Percentiles rank a stretch among this genome's conserved stretches.
phyloP scores from a whole-genome alignment of 2,113 vertebrate species.

The Menidia beryllina region DNA sequence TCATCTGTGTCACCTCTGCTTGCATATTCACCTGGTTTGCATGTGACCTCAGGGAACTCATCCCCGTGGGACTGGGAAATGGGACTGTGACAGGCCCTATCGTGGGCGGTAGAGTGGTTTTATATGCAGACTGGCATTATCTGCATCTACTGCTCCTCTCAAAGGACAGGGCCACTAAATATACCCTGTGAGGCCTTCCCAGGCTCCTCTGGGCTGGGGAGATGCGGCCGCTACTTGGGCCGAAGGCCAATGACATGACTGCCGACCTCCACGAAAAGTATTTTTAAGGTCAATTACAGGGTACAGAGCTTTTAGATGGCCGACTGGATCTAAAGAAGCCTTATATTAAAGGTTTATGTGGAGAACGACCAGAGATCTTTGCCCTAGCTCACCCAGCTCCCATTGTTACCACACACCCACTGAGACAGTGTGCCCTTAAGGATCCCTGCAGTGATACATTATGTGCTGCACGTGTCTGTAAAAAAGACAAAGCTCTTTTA shows the following conservation, averaged over 20 bases:
- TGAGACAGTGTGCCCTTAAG: slow-evolving; percentile 58
- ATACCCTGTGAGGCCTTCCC: slow-evolving; percentile 82
- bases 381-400: slow-evolving; percentile 72
- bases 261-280: slow-evolving; percentile 85
- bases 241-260: slow-evolving; percentile 84
- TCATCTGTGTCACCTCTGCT: slow-evolving; percentile 22
- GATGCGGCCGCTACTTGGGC: slow-evolving; percentile 76
- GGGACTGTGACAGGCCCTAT: slow-evolving; percentile 67
- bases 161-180: slow-evolving; percentile 84
- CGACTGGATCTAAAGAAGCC: slow-evolving; percentile 79
- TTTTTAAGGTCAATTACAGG: slow-evolving; percentile 90
- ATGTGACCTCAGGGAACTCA: slow-evolving; percentile 64
- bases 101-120: slow-evolving; percentile 79
- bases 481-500: not conserved
- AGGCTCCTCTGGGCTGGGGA: slow-evolving; percentile 80
- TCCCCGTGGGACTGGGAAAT: slow-evolving; percentile 72
- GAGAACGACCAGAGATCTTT: slow-evolving; percentile 78
- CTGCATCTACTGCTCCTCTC: slow-evolving; percentile 80
- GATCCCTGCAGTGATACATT: slow-evolving; percentile 39
- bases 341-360: slow-evolving; percentile 87
- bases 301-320: slow-evolving; percentile 84
- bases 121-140: slow-evolving; percentile 83
- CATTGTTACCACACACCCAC: slow-evolving; percentile 81
- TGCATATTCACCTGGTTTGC: slow-evolving; percentile 46
- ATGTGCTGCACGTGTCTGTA: slow-evolving; percentile 18